Percentiles rank a stretch among this genome's conserved stretches.
phyloP scores from a whole-genome alignment of 1,140 invertebrate species.

The Lepeophtheirus salmonis region DNA sequence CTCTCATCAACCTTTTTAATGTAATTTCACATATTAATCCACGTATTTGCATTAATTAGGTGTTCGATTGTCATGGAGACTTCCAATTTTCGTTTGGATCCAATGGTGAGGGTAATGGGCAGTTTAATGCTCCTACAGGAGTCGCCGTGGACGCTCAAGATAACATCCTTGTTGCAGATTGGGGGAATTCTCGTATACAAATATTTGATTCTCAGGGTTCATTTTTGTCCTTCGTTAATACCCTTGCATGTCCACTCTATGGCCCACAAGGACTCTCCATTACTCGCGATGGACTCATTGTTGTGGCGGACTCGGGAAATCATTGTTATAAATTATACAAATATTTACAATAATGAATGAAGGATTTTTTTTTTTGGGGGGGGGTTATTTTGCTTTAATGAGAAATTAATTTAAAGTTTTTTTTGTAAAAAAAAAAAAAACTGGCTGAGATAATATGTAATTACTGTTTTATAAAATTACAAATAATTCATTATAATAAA shows the following conservation, averaged over 20 bases:
- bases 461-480: no score
- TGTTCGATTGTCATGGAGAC: slow-evolving; percentile 34
- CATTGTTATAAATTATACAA: slow-evolving; percentile 39
- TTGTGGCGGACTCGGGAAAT: slow-evolving; percentile 40
- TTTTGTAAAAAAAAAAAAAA: no score
- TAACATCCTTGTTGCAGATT: slow-evolving; percentile 38
- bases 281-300: slow-evolving; percentile 31
- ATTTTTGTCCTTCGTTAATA: slow-evolving; percentile 36
- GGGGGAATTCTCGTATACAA: slow-evolving; percentile 40
- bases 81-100: slow-evolving; percentile 35
- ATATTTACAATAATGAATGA: slow-evolving; percentile 30
- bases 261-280: slow-evolving; percentile 37
- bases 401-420: no score
- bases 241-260: slow-evolving; percentile 35
- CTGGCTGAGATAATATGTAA: no score
- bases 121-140: slow-evolving; percentile 40
- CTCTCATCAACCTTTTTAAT: no score
- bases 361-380: no score
- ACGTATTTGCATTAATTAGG: slow-evolving; percentile 22
- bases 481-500: no score
- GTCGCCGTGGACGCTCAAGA: slow-evolving; percentile 34
- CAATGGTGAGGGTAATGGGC: slow-evolving; percentile 36
- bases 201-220: slow-evolving; percentile 37
- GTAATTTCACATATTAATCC: no score
- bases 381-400: no score